Percentiles rank a stretch among this genome's conserved stretches.
These are phyloP conservation scores for Micromussa lordhowensis DNA, from an alignment of 92 coral and sea anemone genomes.

Conservation along the genomic window DNA sequence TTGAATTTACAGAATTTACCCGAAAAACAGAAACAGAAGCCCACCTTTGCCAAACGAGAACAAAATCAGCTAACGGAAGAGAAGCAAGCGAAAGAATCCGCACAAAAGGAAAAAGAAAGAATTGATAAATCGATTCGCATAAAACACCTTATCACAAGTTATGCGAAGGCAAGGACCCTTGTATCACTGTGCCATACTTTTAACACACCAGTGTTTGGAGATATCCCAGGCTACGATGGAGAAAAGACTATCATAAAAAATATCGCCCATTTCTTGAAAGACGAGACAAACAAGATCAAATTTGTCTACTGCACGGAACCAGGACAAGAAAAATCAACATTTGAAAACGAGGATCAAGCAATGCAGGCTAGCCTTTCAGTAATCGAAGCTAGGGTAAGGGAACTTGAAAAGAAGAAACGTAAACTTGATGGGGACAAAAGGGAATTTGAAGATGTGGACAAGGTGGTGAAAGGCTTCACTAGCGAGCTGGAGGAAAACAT, in stretches of 20 bases:
- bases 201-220: slow-evolving; percentile 46
- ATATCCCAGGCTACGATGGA: slow-evolving; percentile 27
- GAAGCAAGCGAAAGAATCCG: neutral
- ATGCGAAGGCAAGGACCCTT: slow-evolving; percentile 15
- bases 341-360: neutral
- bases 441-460: slow-evolving; percentile 6
- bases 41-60: neutral
- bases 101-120: slow-evolving; percentile 17
- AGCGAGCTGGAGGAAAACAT: slow-evolving; percentile 2
- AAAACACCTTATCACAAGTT: slow-evolving; percentile 22
- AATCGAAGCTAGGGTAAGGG: neutral
- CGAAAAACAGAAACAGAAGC: neutral
- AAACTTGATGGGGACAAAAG: neutral
- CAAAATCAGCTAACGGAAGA: slow-evolving; percentile 2
- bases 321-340: neutral
- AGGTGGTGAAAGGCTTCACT: neutral
- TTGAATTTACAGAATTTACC: neutral
- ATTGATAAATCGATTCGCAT: neutral
- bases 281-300: slow-evolving; percentile 15
- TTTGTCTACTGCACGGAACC: neutral
- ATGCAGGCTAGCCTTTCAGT: slow-evolving; percentile 3
- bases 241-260: slow-evolving; percentile 20
- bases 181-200: neutral
- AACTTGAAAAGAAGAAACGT: neutral
- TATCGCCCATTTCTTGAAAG: slow-evolving; percentile 21